Evolutionary conservation across 2,888 invertebrate species (phyloP), one percentile per base, ranked within the genome.

Genomic region (Sclerodermus sp.): DNA sequence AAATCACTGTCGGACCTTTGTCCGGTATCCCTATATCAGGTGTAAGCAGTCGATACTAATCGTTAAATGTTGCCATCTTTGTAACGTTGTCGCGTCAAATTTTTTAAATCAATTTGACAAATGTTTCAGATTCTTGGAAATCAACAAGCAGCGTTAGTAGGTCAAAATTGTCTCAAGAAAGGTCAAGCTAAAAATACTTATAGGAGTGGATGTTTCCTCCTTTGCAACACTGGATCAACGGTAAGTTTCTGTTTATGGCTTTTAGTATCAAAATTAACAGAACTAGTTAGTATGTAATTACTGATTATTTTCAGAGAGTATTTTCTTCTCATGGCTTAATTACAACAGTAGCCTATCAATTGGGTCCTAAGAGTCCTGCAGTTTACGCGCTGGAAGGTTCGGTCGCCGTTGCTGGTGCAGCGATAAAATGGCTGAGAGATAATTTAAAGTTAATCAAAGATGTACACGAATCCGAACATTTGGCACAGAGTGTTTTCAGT

Each of bases 311-410:
- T 42, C 70, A 89, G 85, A 85, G 88, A 36, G 91, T 96, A 0
- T 85, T 89, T 65, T 97, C 97, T 1, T 85, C 90, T 0, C 89
- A 91, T 67, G 96, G 96, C 0, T 81, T 96, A 2, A 80, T 96
- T 13, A 95, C 95, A 0, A 96, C 96, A 0, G 87, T 96, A 0
- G 96, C 91, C 0, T 97, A 93, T 77, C 86, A 93, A 74, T 81
- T 98, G 64, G 98, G 98, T 0, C 87, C 87, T 2, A 81, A 88
- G 23, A 82, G 85, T 12, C 90, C 91, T 0, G 85, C 91, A 0
- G 85, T 90, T 0, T 99, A 97, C 73, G 98, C 98, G 0, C 79
- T 99, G n/a, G 99, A 99, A 84, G 98, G 97, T 2, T 91, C 93
- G 0, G 87, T 94, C n/a, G 92, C 92, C 0, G 89, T 93, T 0